Evolutionary conservation across 2,113 vertebrate genomes (phyloP).

Genomic region (Rhipidura dahli): DNA sequence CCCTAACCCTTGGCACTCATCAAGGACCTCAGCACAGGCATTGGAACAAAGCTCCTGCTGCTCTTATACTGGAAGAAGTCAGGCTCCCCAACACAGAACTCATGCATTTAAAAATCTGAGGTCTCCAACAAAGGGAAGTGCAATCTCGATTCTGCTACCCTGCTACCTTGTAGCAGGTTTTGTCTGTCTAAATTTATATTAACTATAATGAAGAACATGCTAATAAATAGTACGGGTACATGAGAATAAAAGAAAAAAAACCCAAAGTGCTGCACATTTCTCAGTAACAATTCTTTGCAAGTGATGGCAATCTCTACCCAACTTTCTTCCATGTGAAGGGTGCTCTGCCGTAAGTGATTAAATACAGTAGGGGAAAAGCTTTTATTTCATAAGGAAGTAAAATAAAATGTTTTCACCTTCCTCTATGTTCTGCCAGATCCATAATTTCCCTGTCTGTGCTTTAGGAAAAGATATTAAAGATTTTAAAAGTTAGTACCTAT

Average conservation of each 20-base stretch:
- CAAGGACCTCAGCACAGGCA: background rate
- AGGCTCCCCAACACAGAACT: background rate
- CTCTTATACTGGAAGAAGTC: background rate
- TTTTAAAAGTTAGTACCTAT: background rate
- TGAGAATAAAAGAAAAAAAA: background rate
- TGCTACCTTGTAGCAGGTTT: background rate
- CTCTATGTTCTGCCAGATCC: background rate
- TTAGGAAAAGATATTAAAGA: background rate
- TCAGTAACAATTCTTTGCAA: background rate
- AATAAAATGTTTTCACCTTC: background rate
- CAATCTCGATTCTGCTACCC: background rate
- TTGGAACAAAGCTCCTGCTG: background rate
- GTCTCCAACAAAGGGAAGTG: background rate
- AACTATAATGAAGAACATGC: background rate
- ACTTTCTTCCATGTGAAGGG: background rate
- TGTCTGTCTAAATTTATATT: background rate
- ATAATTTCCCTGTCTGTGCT: background rate
- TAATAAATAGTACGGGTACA: background rate
- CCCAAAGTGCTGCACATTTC: background rate
- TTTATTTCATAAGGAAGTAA: background rate
- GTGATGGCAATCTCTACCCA: background rate
- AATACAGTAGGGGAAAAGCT: background rate
- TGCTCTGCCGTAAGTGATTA: background rate
- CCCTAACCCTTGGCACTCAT: background rate
- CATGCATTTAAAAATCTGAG: background rate